Evolutionary conservation across 2,113 vertebrate genomes (phyloP), one percentile per base, ranked within the genome.

Genomic region (Oreochromis tanganicae): DNA sequence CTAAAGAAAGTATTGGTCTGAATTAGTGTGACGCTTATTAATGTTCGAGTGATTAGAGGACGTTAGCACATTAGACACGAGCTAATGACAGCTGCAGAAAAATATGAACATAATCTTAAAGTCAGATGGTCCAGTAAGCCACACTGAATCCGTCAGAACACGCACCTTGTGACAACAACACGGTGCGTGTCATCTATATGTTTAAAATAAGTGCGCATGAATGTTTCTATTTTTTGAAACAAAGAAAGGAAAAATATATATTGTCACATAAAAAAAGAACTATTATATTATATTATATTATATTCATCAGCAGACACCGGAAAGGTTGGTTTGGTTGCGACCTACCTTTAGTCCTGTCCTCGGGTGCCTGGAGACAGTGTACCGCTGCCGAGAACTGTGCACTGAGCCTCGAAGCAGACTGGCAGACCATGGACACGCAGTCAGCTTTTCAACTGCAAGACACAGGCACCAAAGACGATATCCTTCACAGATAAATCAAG

Each of bases 291-390:
- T 3, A 56, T 57, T 29, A 59, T 9, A 59, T 59, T 59, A 29
- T 36, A 36, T 36, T 63, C 10, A 36, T 63, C 9, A 66, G 61
- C 61, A n/a, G 61, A 66, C 61, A n/a, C 32, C 17, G 17, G 29
- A 48, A 48, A 29, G 71, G 43, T 48, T 75, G 14, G 50, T 43
- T 59, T 59, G 61, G 29, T 5, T 68, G 63, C 61, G 82, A 88
- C 89, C 29, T 93, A 91, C 90, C 90, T 93, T 50, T 56, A 50
- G 82, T 85, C 56, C 63, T 38, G 56, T 54, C 63, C 82, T 12
- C 81, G 16, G 10, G 27, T 48, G 84, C 78, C 56, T 50, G 73
- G 80, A 90, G 48, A 79, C 71, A 48, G 81, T 16, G 63, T 68
- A 81, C 71, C 75, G 71, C 85, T 79, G 61, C 78, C 55, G 24